Base-by-base conservation (phyloP, 1,140 invertebrate genomes). In the Drosophila triauraria region DNA sequence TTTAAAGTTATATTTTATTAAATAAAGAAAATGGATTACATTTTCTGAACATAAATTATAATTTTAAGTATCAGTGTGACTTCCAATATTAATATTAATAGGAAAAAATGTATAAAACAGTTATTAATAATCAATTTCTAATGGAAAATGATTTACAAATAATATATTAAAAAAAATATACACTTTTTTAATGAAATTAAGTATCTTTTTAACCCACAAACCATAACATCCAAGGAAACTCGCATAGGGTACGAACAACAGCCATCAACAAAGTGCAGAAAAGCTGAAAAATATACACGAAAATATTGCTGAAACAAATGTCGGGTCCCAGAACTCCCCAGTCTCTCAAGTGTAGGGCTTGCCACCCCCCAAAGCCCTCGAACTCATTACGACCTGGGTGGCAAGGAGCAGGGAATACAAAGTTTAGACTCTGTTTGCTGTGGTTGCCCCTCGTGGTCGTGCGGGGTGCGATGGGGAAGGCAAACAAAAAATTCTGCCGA, bases 281-380 rank as follows among this genome's bases (percentile, higher is more conserved):
- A 88, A 83, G 77, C 77, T 80, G 69, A 62, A 78, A 84, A 88
- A 90, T 71, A 75, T 84, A 81, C 85, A 88, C 60, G 69, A 81
- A 90, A 80, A 88, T 81, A 84, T 84, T 81, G 65, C 82, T 75
- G 72, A 71, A 84, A 84, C 84, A 88, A 86, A 87, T 82, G 67
- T 56, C 43, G 64, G 69, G 62, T 75, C 56, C 30, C 72, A 43
- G n/a, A 15, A 44, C 27, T 43, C 15, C 65, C 17, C 44, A 30
- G 43, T 4, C 40, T 20, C 20, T 20, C 20, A 20, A 20, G 20
- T 20, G 20, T 20, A 20, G 20, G 20, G 20, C 20, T 10, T 38
- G 32, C 51, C 23, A 23, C 30, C 42, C 43, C 35, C 30, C 25
- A 23, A 42, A 23, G 35, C n/a, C 42, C 80, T 23, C 20, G 20